phyloP scores from a whole-genome alignment of 2,888 invertebrate genomes.

The Pteria penguin region DNA sequence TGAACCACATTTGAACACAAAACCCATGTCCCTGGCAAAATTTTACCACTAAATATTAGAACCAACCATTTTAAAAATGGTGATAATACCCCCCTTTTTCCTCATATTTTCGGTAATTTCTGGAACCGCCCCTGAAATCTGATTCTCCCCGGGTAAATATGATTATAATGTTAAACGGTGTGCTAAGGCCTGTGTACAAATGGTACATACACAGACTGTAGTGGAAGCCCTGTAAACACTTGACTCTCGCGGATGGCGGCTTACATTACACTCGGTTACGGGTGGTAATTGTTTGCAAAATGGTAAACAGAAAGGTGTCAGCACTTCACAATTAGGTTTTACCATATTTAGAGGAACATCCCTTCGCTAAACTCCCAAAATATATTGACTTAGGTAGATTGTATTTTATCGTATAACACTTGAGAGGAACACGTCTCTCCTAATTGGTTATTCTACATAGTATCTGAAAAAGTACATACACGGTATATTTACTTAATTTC shows the following conservation, averaged over 20 bases:
- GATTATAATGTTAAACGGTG: no score
- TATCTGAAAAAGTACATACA: not conserved
- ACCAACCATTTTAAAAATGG: no score
- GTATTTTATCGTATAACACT: not conserved
- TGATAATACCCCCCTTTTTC: no score
- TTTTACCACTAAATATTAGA: no score
- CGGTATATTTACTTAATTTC: not conserved
- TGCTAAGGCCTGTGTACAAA: no score
- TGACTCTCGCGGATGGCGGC: slow-evolving; percentile 1
- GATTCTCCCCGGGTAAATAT: no score
- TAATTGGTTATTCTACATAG: not conserved
- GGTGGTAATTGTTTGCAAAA: not conserved
- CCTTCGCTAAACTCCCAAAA: not conserved
- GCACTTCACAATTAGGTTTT: not conserved
- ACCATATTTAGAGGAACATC: not conserved
- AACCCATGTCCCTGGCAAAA: no score
- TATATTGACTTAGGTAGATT: not conserved
- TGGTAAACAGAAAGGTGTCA: slow-evolving; percentile 19
- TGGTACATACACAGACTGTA: no score
- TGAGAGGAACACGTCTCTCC: not conserved
- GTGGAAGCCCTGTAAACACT: slow-evolving; percentile 4
- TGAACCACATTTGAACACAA: no score
- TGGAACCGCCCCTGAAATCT: no score
- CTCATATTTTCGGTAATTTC: no score
- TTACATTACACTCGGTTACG: slow-evolving; percentile 2